A percentile compares a stretch with the other conserved stretches of the same genome.
Evolutionary conservation across 2,888 invertebrate genomes (phyloP).

Genomic region (Spodoptera littoralis): DNA sequence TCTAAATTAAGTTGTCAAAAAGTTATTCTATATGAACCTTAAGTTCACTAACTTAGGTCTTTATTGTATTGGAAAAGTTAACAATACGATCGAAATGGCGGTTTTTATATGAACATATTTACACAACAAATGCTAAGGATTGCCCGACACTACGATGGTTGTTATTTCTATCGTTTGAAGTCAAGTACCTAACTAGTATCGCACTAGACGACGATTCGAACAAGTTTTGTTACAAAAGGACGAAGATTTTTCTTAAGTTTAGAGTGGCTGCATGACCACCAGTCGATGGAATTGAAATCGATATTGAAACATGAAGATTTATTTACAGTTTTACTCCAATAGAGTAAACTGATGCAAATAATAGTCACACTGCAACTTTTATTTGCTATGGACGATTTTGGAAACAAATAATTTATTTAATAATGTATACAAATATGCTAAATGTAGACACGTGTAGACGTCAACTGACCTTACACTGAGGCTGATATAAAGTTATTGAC

Average conservation of each 20-base stretch:
- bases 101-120: conserved; percentile 13
- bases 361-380: too few relatives aligned
- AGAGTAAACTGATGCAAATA: too few relatives aligned
- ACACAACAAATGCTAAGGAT: conserved; percentile 7
- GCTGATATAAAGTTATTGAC: too few relatives aligned
- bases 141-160: conserved; percentile 19
- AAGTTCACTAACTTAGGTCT: conserved; percentile 8
- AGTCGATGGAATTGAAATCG: conserved; percentile 36
- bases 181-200: conserved; percentile 9
- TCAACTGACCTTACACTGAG: too few relatives aligned
- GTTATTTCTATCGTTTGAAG: conserved; percentile 17
- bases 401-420: too few relatives aligned
- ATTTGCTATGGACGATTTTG: too few relatives aligned
- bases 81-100: not conserved
- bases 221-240: conserved; percentile 1
- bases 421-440: too few relatives aligned
- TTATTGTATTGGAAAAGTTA: conserved; percentile 19
- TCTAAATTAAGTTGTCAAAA: conserved; percentile 7
- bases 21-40: conserved; percentile 3
- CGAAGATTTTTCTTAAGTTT: conserved; percentile 14
- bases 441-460: too few relatives aligned
- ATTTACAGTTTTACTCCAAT: too few relatives aligned
- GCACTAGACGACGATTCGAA: not conserved
- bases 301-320: conserved; percentile 16
- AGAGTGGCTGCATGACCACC: not conserved